Percentiles rank a stretch among this genome's conserved stretches.
These are phyloP conservation scores for Petrocephalus schoutedeni DNA, from an alignment of 2,797 vertebrate genomes.

Conservation along the genomic window DNA sequence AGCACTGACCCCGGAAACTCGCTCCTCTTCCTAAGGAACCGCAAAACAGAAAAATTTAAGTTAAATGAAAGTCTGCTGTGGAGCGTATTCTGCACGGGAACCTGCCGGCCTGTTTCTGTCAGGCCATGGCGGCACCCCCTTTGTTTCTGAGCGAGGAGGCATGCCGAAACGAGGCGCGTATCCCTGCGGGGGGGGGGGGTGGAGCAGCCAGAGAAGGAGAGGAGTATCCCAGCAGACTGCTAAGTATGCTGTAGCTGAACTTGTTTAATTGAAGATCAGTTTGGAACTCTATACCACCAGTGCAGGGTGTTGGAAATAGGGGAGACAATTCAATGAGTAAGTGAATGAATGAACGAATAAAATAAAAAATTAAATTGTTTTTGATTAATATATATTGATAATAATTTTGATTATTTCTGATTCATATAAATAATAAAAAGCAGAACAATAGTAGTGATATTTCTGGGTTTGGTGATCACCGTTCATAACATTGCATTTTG, in stretches of 20 bases:
- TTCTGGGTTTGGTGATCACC: neutral
- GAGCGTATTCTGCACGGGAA: neutral
- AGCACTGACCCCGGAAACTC: slow-evolving; percentile 14
- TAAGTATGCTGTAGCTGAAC: neutral
- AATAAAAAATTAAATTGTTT: neutral
- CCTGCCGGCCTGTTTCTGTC: neutral
- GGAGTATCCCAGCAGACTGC: neutral
- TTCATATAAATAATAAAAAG: neutral
- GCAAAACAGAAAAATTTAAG: slow-evolving; percentile 24
- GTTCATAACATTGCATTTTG: neutral
- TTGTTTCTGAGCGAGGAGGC: neutral
- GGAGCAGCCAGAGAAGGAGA: neutral
- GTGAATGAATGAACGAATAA: neutral
- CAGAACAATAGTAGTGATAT: neutral
- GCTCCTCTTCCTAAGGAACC: slow-evolving; percentile 21
- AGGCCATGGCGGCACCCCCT: neutral
- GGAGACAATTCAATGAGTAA: neutral
- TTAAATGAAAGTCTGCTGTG: slow-evolving; percentile 13
- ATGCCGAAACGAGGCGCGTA: neutral
- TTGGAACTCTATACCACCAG: neutral
- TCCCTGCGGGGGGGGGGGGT: neutral
- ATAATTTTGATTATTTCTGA: neutral
- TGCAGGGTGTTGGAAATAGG: neutral
- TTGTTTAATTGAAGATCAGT: neutral
- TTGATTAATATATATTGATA: neutral